Evolutionary conservation across 2,797 vertebrate genomes (phyloP), one percentile per base, ranked within the genome.

Genomic region (Garrulus glandarius): DNA sequence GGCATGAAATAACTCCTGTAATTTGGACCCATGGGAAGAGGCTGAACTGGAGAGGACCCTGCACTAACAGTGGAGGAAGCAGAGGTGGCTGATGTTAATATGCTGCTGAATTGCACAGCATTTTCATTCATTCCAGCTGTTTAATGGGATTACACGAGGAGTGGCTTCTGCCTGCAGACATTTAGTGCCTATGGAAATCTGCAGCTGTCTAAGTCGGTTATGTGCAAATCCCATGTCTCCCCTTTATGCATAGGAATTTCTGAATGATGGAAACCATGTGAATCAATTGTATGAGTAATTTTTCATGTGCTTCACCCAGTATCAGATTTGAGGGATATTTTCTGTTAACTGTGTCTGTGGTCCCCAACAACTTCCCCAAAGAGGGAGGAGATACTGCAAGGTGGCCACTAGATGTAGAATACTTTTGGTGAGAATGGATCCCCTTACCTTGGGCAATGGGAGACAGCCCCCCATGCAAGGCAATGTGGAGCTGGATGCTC

Each of bases 141-240:
- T 95, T 63, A 93, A 87, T 2, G 5, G 92, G 77, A 95, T 95
- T 95, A 95, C 44, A 7, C 4, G 70, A 95, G 71, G 83, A 95
- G 90, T 70, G 94, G 93, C 92, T 96, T 82, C 77, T 93, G 84
- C 90, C 84, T 76, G 74, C 74, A 70, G 83, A 80, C 84, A 17
- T 49, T 92, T 55, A 67, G 84, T 91, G 92, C 81, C 56, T 84
- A 67, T 63, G 84, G 91, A 94, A 87, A 53, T 84, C 77, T 77
- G 93, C 96, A 97, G 96, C 96, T 96, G 95, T 94, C 92, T 72
- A 68, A 29, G 84, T 93, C 57, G 1, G 72, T 97, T 90, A 83
- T 2, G 4, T 94, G 88, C 77, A 87, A 94, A 95, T 93, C 84
- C 5, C 3, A 60, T 52, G 20, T 78, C 89, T 95, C 41, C 49